phyloP scores from a whole-genome alignment of 2,113 vertebrate species.

The Peromyscus leucopus region DNA sequence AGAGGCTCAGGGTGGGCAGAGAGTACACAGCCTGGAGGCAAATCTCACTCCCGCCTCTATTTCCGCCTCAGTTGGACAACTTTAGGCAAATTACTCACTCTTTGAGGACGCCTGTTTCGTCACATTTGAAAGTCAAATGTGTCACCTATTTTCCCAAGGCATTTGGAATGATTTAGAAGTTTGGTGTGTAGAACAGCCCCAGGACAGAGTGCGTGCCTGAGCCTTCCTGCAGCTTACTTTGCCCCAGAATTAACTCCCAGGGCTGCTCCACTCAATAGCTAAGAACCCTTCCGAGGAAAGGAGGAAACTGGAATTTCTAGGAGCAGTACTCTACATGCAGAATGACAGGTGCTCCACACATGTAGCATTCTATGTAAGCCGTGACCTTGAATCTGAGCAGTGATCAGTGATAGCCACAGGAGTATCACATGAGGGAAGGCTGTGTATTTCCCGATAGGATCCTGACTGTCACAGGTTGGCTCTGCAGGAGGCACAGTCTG shows the following conservation, averaged over 20 bases:
- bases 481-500: background rate
- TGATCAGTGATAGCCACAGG: background rate
- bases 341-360: background rate
- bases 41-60: background rate
- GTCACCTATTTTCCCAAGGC: background rate
- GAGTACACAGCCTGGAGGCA: background rate
- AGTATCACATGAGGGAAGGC: background rate
- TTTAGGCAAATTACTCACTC: background rate
- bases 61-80: background rate
- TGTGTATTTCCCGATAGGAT: background rate
- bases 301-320: background rate
- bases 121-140: conserved; percentile 26
- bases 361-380: background rate
- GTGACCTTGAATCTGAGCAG: background rate
- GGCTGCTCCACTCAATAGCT: background rate
- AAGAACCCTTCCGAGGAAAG: background rate
- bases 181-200: background rate
- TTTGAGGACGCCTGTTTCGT: conserved; percentile 19
- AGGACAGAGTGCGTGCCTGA: background rate
- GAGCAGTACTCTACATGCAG: background rate
- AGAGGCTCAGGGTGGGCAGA: background rate
- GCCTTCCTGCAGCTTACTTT: background rate
- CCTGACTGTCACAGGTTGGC: background rate
- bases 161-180: background rate
- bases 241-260: background rate